Percentiles rank a stretch among this genome's conserved stretches.
Conservation (phyloP, 2,797 vertebrate species). For the Bucorvus abyssinicus region DNA sequence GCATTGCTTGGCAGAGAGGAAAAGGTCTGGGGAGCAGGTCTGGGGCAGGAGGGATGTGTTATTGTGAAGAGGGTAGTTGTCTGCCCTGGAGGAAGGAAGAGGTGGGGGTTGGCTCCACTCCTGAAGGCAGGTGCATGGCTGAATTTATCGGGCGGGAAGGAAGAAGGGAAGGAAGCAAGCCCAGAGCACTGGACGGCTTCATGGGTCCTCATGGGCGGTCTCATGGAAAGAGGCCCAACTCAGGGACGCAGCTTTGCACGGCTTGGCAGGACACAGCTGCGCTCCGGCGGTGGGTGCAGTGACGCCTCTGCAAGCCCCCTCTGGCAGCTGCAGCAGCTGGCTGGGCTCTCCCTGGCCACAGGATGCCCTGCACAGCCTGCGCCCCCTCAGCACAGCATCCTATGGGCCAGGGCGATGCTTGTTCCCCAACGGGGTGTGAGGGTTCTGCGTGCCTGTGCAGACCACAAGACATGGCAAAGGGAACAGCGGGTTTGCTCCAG, state of each 20-base stretch:
- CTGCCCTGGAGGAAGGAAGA: conserved; percentile 34
- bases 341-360: not conserved
- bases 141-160: conserved; percentile 34
- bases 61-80: not conserved
- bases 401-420: accelerated
- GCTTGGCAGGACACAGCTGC: not conserved
- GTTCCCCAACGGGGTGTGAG: not conserved
- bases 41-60: not conserved
- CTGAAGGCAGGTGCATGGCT: conserved; percentile 16
- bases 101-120: not conserved
- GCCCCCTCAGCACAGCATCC: not conserved
- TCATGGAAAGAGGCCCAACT: not conserved
- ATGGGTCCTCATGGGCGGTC: accelerated
- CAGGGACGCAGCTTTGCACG: accelerated
- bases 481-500: not conserved
- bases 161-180: conserved; percentile 33
- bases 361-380: accelerated
- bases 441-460: not conserved
- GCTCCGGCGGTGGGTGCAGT: accelerated
- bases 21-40: not conserved
- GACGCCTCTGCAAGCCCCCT: not conserved
- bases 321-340: accelerated
- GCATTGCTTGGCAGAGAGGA: not conserved
- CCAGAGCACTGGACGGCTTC: not conserved
- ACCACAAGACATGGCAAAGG: not conserved